Percentiles rank a stretch among this genome's conserved stretches.
These are phyloP conservation scores for Rhineura floridana DNA, from an alignment of 2,113 vertebrate species.

Conservation along the genomic window DNA sequence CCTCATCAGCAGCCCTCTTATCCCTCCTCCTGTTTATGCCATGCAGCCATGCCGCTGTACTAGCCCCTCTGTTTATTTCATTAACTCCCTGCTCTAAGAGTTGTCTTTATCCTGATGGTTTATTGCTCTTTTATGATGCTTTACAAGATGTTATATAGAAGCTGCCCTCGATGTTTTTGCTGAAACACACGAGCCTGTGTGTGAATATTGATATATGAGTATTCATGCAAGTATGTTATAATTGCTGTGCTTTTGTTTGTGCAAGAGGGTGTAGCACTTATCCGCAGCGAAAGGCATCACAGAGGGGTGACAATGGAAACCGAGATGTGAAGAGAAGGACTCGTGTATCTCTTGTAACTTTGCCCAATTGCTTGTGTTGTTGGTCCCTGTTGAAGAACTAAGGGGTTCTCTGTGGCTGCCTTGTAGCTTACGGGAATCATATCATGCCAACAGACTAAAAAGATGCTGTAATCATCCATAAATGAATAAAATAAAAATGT, in stretches of 20 bases:
- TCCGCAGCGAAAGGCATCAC: background rate
- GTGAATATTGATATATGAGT: conserved; percentile 25
- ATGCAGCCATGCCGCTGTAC: background rate
- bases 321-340: background rate
- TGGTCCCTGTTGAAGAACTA: background rate
- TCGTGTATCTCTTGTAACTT: background rate
- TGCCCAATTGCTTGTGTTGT: background rate
- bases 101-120: conserved; percentile 29
- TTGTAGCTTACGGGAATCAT: background rate
- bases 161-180: conserved; percentile 16
- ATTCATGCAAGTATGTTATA: conserved; percentile 3
- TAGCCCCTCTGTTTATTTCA: conserved; percentile 20
- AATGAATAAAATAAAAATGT: too few relatives aligned
- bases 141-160: conserved; percentile 30
- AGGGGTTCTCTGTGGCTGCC: background rate
- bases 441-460: background rate
- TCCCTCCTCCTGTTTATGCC: background rate
- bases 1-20: background rate
- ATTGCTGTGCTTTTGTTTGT: conserved; percentile 3
- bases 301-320: background rate
- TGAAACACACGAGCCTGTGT: background rate
- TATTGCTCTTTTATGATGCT: conserved; percentile 29
- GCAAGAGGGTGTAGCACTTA: background rate
- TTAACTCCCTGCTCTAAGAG: conserved; percentile 16
- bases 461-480: background rate